Evolutionary conservation across 2,113 vertebrate species (phyloP).

Genomic region (Hippoglossus stenolepis): DNA sequence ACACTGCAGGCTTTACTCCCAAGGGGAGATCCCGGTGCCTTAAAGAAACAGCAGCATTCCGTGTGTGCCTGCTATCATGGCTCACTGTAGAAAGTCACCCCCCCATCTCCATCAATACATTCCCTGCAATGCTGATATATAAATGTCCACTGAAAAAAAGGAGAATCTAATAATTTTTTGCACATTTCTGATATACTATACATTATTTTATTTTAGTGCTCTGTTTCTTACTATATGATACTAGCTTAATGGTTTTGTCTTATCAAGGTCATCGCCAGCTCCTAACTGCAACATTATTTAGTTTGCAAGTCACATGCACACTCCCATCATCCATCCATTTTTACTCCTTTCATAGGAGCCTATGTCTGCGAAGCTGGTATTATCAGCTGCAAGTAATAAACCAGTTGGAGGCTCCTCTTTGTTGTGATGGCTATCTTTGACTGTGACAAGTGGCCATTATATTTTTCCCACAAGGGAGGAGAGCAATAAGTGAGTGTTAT

Average conservation of each 20-base stretch:
- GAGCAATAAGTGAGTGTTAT: constrained; percentile 22
- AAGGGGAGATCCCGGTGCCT: constrained; percentile 53
- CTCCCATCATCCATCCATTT: constrained; percentile 1
- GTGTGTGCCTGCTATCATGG: constrained; percentile 1
- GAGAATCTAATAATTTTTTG: constrained; percentile 6
- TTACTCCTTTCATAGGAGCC: background rate
- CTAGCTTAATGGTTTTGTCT: constrained; percentile 4
- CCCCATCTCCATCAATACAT: background rate
- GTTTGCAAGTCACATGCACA: background rate
- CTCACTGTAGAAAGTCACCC: constrained; percentile 5
- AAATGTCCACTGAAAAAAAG: constrained; percentile 31
- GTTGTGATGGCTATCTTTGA: constrained; percentile 17
- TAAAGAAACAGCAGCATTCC: constrained; percentile 55
- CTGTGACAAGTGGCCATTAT: constrained; percentile 37
- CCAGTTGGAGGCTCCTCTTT: constrained; percentile 9
- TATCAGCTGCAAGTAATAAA: constrained; percentile 32
- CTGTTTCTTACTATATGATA: background rate
- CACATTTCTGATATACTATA: too few species aligned
- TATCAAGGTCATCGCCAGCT: constrained; percentile 6
- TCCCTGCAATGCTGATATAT: constrained; percentile 20
- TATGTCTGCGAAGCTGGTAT: constrained; percentile 8
- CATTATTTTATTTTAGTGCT: constrained; percentile 8
- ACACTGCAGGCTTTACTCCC: constrained; percentile 54
- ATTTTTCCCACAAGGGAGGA: constrained; percentile 23
- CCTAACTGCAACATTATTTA: background rate